Evolutionary conservation across 2,113 vertebrate genomes (phyloP), one percentile per base, ranked within the genome.

Genomic region (Cebidichthys violaceus): DNA sequence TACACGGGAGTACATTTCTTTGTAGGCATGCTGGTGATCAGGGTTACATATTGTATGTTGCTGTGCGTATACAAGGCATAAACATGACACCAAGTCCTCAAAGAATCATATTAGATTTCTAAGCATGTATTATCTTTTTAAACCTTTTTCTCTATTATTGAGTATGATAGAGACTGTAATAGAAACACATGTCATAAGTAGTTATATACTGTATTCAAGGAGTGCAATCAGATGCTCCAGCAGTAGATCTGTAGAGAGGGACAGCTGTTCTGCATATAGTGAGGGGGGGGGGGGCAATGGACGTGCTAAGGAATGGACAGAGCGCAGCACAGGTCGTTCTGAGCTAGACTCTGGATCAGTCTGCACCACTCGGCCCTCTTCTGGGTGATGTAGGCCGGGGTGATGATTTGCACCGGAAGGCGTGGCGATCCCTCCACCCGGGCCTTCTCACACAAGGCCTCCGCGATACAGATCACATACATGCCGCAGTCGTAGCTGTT

Each of bases 401-500:
- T 99, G 84, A 99, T 96, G 80, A 94, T 95, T 88, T 97, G 95
- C 75, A 86, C 70, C 0, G 94, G 92, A 20, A 94, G 96, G 77
- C 45, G 92, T 2, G 70, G 95, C 29, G 75, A 95, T 91, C 27
- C 89, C 91, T 95, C 86, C 71, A 70, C 18, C 83, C 91, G 82
- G 64, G 86, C 93, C 85, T 64, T 94, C 67, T 96, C 96, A 60
- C 98, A 99, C 86, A 99, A 92, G 75, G 93, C 96, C 91, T 99
- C 97, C 0, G 97, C 81, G 0, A 97, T 97, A 89, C 98, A 99
- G 88, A 99, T 97, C 64, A 99, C 98, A 0, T 99, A 99, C 98
- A 99, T 99, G 86, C 98, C 98, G 37, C 98, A 99, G 95, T 99
- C 98, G 14, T 98, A 99, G 95, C 97, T 98, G 94, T 99, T 99